Evolutionary conservation across 2,888 invertebrate species (phyloP), one percentile per base, ranked within the genome.

Genomic region (Hirtodrosophila confusa): DNA sequence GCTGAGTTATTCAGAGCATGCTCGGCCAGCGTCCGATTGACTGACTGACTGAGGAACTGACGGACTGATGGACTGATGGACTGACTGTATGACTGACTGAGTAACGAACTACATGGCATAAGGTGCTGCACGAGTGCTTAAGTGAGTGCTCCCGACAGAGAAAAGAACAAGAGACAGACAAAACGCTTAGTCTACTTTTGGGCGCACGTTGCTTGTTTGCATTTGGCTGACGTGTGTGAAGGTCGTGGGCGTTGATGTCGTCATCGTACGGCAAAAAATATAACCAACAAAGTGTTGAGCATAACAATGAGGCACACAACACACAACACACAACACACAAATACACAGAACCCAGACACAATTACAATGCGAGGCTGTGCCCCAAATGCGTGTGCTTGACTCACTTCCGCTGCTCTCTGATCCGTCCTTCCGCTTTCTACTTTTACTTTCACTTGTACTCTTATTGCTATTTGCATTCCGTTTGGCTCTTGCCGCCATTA

Each of bases 231-330:
- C 64, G 31, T 31, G 31, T 75, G 75, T 78, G 82, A 83, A 83
- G 86, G 82, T 83, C 88, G 87, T 77, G 63, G 58, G 60, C 63
- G 60, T 24, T 41, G 51, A 29, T 33, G 47, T 47, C 51, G 56
- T 64, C 64, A 44, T 68, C 12, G 31, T 47, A 60, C 17, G 17
- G 17, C 17, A 17, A 17, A 41, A 60, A 36, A 73, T 75, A 79
- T 75, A 57, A 54, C 68, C 70, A 77, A 70, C 75, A 69, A 77
- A 86, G 84, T 86, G 84, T 83, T 71, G 75, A 83, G 84, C 88
- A 88, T 84, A 84, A 79, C 77, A 84, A 88, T 83, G 67, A 79
- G 86, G 51, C 53, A 50, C 43, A 67, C 24, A 45, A 2, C 17
- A 53, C 63, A 60, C 43, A 74, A n/a, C n/a, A n/a, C n/a, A 17